A percentile compares a stretch with the other conserved stretches of the same genome.
Evolutionary conservation across 2,113 vertebrate genomes (phyloP).

Genomic region (Centrocercus urophasianus): DNA sequence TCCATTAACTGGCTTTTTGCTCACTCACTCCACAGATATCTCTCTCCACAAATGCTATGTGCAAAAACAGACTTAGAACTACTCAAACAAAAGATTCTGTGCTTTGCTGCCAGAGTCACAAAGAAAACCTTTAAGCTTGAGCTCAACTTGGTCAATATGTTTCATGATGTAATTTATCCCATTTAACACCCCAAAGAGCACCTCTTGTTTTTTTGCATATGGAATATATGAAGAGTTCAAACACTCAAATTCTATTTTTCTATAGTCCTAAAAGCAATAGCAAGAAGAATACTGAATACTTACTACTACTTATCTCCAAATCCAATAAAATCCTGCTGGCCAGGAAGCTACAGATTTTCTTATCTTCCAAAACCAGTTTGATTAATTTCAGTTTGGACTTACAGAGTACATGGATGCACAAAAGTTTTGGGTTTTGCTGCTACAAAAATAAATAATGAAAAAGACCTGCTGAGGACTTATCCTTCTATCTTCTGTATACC

Average conservation of each 20-base stretch:
- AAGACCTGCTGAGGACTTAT: neutral
- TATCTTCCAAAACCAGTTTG: neutral
- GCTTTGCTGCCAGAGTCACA: neutral
- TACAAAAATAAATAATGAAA: neutral
- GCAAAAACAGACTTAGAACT: slow-evolving; percentile 20
- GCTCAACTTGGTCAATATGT: neutral
- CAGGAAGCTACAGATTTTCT: neutral
- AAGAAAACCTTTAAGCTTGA: slow-evolving; percentile 3
- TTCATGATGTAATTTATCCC: neutral
- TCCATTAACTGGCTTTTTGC: neutral
- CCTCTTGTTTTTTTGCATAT: neutral
- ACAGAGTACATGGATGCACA: neutral
- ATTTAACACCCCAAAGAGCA: neutral
- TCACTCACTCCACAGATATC: neutral
- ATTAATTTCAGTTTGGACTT: neutral
- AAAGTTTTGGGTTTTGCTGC: neutral
- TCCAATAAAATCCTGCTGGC: neutral
- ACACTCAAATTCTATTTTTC: neutral
- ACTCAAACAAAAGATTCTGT: neutral
- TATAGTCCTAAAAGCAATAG: neutral
- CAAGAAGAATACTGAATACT: neutral
- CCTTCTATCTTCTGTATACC: neutral
- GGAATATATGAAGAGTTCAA: neutral
- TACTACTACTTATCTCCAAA: neutral
- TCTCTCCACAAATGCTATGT: slow-evolving; percentile 16